Percentiles rank a stretch among this genome's conserved stretches.
These are phyloP conservation scores for Laothoe populi DNA, from an alignment of 2,888 invertebrate genomes.

Conservation along the genomic window DNA sequence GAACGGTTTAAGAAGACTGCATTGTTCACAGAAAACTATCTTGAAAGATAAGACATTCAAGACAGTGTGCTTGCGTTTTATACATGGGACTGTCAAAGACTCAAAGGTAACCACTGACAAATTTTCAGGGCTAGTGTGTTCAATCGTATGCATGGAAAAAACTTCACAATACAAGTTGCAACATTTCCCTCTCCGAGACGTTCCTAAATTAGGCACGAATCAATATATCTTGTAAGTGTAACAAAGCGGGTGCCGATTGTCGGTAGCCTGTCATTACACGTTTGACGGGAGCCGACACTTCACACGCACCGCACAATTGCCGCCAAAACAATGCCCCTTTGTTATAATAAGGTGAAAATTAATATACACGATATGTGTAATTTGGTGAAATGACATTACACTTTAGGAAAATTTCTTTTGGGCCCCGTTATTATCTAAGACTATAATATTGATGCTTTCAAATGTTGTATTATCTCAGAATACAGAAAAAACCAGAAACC, in stretches of 20 bases:
- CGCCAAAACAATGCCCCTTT: conserved; percentile 41
- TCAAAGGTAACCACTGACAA: no score
- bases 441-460: conserved; percentile 1
- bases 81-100: no score
- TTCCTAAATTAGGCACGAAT: background rate
- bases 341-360: conserved; percentile 30
- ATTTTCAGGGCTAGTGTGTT: no score
- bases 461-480: background rate
- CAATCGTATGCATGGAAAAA: no score
- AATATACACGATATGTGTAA: conserved; percentile 32
- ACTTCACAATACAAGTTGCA: background rate
- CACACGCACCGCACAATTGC: conserved; percentile 44
- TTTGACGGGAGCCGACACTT: conserved; percentile 28
- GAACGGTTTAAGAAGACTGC: no score
- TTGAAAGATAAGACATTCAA: no score
- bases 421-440: conserved; percentile 1
- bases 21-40: no score
- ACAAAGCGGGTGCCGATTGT: conserved; percentile 22
- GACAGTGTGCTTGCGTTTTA: no score
- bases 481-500: no score
- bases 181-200: background rate
- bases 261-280: conserved; percentile 42
- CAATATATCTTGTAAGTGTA: background rate
- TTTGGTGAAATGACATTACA: conserved; percentile 28
- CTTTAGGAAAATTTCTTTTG: conserved; percentile 37